Evolutionary conservation across 1,140 invertebrate genomes (phyloP), one percentile per base, ranked within the genome.

Genomic region (Choristoneura fumiferana): DNA sequence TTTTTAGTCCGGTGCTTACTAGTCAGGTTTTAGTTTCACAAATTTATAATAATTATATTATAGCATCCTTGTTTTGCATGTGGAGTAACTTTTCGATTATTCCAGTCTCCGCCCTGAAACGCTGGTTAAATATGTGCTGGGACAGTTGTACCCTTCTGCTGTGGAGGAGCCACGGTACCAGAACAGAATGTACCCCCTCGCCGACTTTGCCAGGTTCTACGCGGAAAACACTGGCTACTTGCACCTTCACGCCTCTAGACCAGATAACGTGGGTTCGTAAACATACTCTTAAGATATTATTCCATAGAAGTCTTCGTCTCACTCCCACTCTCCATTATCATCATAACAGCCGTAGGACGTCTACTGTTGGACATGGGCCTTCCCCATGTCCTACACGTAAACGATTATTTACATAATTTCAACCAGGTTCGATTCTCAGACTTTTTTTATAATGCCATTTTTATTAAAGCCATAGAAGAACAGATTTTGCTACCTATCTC

Each of bases 241-340:
- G 5, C 54, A 55, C 36, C 4, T 55, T 8, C 54, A 55, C 6
- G 54, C 54, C 10, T 36, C 54, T 9, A 36, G 35, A 15, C 54
- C 54, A 4, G 54, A 55, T 17, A 55, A 33, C n/a, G 9, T 55
- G 4, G 34, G 54, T 55, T 15, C 5, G 15, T 5, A 1, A 8
- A 6, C 9, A 37, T 37, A 37, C 9, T 34, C 33, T 9, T 34
- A 9, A 9, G 33, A 5, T 5, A 9, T 9, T 5, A 37, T 9
- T 9, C 35, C 8, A 9, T 10, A 37, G 33, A 10, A 10, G 3
- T 12, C 8, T 9, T 5, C 10, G 4, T 39, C 13, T 13, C 38
- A 39, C 1, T 0, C 12, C 12, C 2, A 37, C 8, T 4, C 35
- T 37, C 8, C 8, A 3, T 3, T 10, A 10, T 37, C 9, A 4